Percentiles rank a stretch among this genome's conserved stretches.
These are phyloP conservation scores for human DNA, from an alignment of 2,113 vertebrate genomes.

Conservation along the genomic window GRCh38 chr6:99195001-99195500, in stretches of 20 bases:
- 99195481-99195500: neutral
- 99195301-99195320: constrained; percentile 24
- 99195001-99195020: neutral
- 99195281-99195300: constrained; percentile 20
- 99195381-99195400: neutral
- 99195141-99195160: constrained; percentile 4
- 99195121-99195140: neutral
- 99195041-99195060: neutral
- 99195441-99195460: neutral
- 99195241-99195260: neutral
- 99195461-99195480: no score
- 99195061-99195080: neutral
- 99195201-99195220: constrained; percentile 40
- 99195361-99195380: constrained; percentile 45
- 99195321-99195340: neutral
- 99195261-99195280: constrained; percentile 44
- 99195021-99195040: no score
- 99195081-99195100: neutral
- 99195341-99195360: constrained; percentile 14
- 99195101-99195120: constrained; percentile 46
- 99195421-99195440: neutral
- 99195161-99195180: neutral
- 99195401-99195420: neutral
- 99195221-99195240: constrained; percentile 26
- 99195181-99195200: constrained; percentile 1